These are phyloP conservation scores for Scaptomyza flava DNA, from an alignment of 2,888 invertebrate genomes.

Conservation along the genomic window DNA sequence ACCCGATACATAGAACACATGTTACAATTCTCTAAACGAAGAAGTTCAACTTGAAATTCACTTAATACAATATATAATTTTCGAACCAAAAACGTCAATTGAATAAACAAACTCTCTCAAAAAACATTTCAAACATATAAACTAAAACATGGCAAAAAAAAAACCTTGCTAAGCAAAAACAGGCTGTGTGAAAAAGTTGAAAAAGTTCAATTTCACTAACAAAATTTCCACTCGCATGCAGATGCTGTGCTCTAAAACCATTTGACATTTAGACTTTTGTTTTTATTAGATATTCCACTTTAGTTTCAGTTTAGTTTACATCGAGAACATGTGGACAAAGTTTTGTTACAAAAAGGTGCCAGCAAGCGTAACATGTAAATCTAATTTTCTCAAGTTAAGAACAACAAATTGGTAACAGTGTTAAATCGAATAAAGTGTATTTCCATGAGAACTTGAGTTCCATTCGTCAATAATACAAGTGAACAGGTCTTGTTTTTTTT, in stretches of 20 bases:
- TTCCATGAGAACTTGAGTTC: not conserved
- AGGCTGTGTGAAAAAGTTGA: constrained; percentile 49
- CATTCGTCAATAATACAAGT: no score
- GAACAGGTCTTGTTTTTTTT: no score
- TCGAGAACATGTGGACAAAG: constrained; percentile 46
- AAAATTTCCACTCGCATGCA: constrained; percentile 49
- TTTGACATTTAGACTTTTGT: constrained; percentile 71
- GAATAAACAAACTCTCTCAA: constrained; percentile 15
- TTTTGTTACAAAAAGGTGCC: constrained; percentile 37
- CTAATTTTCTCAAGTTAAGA: constrained; percentile 66
- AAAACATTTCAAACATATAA: constrained; percentile 27
- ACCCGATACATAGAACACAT: constrained; percentile 16
- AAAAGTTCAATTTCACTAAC: constrained; percentile 64
- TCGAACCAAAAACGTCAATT: not conserved
- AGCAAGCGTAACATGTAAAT: constrained; percentile 65
- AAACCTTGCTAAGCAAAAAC: not conserved
- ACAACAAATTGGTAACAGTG: constrained; percentile 47
- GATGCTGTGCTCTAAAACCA: constrained; percentile 53
- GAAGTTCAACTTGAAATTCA: constrained; percentile 14
- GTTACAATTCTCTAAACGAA: constrained; percentile 29
- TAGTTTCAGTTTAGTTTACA: constrained; percentile 7
- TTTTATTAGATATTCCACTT: constrained; percentile 43
- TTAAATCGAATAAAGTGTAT: not conserved
- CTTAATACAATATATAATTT: not conserved
- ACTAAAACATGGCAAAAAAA: not conserved